These are phyloP conservation scores for Pyralis farinalis DNA, from an alignment of 2,888 invertebrate species.

Conservation along the genomic window DNA sequence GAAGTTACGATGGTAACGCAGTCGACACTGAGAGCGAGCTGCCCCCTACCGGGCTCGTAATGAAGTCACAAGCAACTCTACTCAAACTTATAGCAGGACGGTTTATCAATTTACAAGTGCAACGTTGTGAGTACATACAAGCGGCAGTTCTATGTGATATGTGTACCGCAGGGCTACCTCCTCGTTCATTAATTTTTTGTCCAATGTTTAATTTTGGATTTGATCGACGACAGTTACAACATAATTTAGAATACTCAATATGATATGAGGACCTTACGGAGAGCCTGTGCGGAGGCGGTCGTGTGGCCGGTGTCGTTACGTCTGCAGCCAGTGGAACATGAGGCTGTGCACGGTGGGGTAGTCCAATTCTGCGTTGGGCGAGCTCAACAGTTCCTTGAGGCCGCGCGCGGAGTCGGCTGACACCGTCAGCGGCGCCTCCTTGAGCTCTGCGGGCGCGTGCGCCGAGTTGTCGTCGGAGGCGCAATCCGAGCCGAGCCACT, in stretches of 20 bases:
- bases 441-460: slow-evolving; percentile 42
- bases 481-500: slow-evolving; percentile 64
- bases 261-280: slow-evolving; percentile 28
- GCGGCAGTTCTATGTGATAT: slow-evolving; percentile 45
- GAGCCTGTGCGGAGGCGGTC: slow-evolving; percentile 18
- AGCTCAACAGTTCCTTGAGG: slow-evolving; percentile 62
- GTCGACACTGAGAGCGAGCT: no score
- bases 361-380: slow-evolving; percentile 70
- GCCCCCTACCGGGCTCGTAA: background rate
- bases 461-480: slow-evolving; percentile 71
- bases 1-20: no score
- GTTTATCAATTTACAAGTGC: slow-evolving; percentile 50
- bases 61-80: slow-evolving; percentile 30
- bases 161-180: slow-evolving; percentile 39
- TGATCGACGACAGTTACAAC: slow-evolving; percentile 9
- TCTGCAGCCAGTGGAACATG: slow-evolving; percentile 77
- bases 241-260: slow-evolving; percentile 25
- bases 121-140: slow-evolving; percentile 28
- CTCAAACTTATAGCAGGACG: slow-evolving; percentile 62
- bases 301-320: slow-evolving; percentile 49
- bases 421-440: background rate
- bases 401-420: slow-evolving; percentile 14
- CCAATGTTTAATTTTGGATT: slow-evolving; percentile 9
- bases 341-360: slow-evolving; percentile 75
- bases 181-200: slow-evolving; percentile 10